Evolutionary conservation across 2,797 vertebrate species (phyloP).

Genomic region (Luscinia luscinia): DNA sequence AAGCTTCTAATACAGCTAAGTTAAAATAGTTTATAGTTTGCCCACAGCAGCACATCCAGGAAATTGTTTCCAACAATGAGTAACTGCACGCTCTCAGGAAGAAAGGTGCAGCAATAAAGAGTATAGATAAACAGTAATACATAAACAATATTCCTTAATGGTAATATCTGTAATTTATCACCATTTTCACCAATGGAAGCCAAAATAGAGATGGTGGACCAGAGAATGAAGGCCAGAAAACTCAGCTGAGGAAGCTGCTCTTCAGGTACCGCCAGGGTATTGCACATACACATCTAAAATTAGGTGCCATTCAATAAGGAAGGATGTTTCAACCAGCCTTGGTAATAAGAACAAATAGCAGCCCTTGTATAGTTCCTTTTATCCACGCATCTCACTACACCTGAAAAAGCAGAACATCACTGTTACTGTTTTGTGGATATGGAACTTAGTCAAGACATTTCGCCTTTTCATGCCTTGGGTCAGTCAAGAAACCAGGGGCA

Average conservation of each 20-base stretch:
- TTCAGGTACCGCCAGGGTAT: neutral
- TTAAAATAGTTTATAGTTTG: neutral
- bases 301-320: neutral
- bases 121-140: neutral
- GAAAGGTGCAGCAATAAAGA: neutral
- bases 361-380: neutral
- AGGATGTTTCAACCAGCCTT: neutral
- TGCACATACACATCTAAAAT: neutral
- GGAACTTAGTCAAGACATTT: neutral
- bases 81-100: neutral
- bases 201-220: neutral
- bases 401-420: neutral
- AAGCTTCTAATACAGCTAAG: neutral
- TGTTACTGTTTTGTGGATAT: neutral
- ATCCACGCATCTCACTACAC: neutral
- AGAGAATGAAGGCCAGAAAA: neutral
- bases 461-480: neutral
- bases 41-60: neutral
- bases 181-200: neutral
- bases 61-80: neutral
- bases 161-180: neutral
- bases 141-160: neutral
- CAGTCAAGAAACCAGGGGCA: neutral
- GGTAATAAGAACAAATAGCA: neutral
- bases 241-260: neutral